These are phyloP conservation scores for Callipepla californica DNA, from an alignment of 2,113 vertebrate species.

Conservation along the genomic window DNA sequence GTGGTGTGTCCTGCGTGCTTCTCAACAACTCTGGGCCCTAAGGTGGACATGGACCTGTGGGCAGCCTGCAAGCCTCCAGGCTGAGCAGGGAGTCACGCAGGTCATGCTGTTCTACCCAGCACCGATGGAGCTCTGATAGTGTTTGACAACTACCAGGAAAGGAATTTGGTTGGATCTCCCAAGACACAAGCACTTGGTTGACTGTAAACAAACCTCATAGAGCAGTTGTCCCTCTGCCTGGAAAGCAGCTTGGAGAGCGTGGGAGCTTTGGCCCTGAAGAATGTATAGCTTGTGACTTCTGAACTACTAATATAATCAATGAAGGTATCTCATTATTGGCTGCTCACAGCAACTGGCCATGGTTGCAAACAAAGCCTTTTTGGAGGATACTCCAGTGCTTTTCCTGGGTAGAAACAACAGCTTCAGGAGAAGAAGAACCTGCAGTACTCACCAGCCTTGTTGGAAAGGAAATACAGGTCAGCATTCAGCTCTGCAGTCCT, in stretches of 20 bases:
- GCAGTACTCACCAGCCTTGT: background rate
- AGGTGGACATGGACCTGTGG: background rate
- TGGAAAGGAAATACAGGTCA: background rate
- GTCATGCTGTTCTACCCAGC: fast-evolving
- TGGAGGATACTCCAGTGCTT: background rate
- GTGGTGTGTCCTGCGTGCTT: background rate
- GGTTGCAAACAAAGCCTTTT: background rate
- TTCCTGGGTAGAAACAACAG: background rate
- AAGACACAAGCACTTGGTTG: background rate
- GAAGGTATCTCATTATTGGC: background rate
- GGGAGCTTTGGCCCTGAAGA: background rate
- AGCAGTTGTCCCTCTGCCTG: background rate
- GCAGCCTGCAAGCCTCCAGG: background rate
- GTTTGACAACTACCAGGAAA: background rate
- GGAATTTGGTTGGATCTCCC: background rate
- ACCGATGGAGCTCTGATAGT: background rate
- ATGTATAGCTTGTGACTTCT: background rate
- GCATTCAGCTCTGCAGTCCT: background rate
- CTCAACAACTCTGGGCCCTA: background rate
- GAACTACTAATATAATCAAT: background rate
- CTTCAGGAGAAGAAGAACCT: background rate
- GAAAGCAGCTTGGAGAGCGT: background rate
- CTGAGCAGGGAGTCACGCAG: background rate
- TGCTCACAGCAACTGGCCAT: background rate
- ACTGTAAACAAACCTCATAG: background rate